Conservation (phyloP, 2,113 vertebrate species). For the Lepus americanus region DNA sequence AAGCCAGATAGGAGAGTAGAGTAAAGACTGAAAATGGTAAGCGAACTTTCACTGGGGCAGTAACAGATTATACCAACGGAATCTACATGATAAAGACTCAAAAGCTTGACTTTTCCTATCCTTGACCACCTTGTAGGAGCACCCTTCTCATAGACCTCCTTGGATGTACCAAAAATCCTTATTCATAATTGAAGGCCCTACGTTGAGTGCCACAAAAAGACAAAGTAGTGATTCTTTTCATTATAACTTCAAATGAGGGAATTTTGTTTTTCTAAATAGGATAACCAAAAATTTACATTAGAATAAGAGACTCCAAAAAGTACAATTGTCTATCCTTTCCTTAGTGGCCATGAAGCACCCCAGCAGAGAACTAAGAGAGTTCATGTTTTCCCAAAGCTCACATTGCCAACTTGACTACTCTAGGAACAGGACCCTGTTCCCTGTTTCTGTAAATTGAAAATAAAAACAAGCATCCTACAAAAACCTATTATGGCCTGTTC, state of each 20-base stretch:
- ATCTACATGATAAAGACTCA: background rate
- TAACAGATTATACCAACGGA: background rate
- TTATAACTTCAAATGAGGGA: background rate
- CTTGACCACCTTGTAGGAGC: fast-evolving
- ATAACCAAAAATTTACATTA: background rate
- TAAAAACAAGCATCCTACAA: conserved; percentile 83
- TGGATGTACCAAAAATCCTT: background rate
- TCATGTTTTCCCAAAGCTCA: conserved; percentile 65
- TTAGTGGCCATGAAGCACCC: conserved; percentile 53
- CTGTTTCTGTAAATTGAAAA: conserved; percentile 78
- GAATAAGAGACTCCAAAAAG: conserved; percentile 13
- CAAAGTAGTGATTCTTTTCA: background rate
- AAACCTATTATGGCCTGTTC: conserved; percentile 84
- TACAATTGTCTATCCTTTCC: background rate
- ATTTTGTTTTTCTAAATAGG: conserved; percentile 1
- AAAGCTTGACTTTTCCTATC: background rate
- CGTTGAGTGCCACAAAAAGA: background rate
- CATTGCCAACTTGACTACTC: conserved; percentile 79
- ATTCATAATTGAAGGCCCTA: background rate
- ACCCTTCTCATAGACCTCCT: fast-evolving
- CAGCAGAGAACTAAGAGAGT: conserved; percentile 15
- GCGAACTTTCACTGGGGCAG: background rate
- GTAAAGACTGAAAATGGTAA: background rate
- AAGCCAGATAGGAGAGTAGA: background rate
- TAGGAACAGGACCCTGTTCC: conserved; percentile 83